phyloP scores from a whole-genome alignment of 2,888 invertebrate species.

The Cenopis cana region DNA sequence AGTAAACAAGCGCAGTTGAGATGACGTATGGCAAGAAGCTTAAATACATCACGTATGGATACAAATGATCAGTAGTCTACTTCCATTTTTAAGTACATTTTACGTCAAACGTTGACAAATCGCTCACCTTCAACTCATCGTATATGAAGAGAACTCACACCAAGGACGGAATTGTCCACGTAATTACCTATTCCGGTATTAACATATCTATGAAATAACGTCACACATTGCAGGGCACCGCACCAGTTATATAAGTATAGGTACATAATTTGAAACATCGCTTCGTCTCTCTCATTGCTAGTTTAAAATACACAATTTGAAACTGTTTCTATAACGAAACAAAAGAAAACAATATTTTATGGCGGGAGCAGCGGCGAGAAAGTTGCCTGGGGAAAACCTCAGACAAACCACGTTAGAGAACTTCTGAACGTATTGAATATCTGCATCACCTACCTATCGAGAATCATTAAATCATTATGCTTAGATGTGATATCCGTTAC shows the following conservation, averaged over 20 bases:
- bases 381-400: too few species aligned
- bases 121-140: neutral
- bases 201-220: slow-evolving; percentile 15
- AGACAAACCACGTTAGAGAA: too few species aligned
- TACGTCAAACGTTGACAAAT: slow-evolving; percentile 6
- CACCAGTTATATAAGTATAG: too few species aligned
- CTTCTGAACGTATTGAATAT: too few species aligned
- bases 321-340: too few species aligned
- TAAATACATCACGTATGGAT: neutral
- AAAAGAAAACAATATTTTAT: too few species aligned
- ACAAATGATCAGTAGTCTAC: neutral
- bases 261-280: neutral
- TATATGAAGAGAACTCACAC: neutral
- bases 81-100: neutral
- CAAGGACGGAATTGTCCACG: slow-evolving; percentile 10
- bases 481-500: too few species aligned
- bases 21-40: too few species aligned
- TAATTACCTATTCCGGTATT: slow-evolving; percentile 16
- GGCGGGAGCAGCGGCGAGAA: too few species aligned
- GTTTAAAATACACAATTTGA: too few species aligned
- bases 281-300: neutral
- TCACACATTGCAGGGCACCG: neutral
- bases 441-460: too few species aligned
- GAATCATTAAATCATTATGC: too few species aligned
- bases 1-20: slow-evolving; percentile 10